Evolutionary conservation across 2,888 invertebrate genomes (phyloP).

Genomic region (Euclidia mi): DNA sequence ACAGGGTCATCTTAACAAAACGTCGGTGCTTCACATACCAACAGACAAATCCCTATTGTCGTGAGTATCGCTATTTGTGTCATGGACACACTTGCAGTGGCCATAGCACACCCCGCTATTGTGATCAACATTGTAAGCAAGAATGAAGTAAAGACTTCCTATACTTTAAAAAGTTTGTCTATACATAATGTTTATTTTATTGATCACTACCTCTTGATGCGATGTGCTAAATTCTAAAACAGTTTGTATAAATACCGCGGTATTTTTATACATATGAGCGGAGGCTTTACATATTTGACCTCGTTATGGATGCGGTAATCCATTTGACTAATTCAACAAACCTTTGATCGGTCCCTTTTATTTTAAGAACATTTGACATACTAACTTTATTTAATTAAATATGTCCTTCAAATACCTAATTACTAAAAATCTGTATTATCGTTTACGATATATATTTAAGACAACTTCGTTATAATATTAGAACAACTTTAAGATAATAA

Average conservation of each 20-base stretch:
- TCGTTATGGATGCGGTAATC: not conserved
- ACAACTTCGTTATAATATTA: no score
- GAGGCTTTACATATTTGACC: no score
- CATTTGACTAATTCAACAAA: not conserved
- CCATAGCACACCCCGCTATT: slow-evolving; percentile 54
- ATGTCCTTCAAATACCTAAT: not conserved
- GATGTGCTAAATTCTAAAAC: not conserved
- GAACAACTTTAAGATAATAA: no score
- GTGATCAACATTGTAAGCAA: slow-evolving; percentile 72
- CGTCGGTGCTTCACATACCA: slow-evolving; percentile 65
- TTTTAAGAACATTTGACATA: not conserved
- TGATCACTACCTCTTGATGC: not conserved
- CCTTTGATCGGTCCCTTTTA: not conserved
- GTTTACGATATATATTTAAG: no score
- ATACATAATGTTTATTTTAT: slow-evolving; percentile 5
- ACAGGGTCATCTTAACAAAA: slow-evolving; percentile 73
- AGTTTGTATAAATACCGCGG: not conserved
- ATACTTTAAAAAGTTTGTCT: slow-evolving; percentile 25
- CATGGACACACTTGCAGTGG: slow-evolving; percentile 64
- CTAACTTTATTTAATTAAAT: not conserved
- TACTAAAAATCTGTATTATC: no score
- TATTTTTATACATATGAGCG: not conserved
- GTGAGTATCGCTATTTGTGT: slow-evolving; percentile 67
- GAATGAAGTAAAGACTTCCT: slow-evolving; percentile 66
- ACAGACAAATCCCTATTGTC: slow-evolving; percentile 76